phyloP scores from a whole-genome alignment of 2,888 invertebrate genomes.

The Hemicrepidius hirtus region DNA sequence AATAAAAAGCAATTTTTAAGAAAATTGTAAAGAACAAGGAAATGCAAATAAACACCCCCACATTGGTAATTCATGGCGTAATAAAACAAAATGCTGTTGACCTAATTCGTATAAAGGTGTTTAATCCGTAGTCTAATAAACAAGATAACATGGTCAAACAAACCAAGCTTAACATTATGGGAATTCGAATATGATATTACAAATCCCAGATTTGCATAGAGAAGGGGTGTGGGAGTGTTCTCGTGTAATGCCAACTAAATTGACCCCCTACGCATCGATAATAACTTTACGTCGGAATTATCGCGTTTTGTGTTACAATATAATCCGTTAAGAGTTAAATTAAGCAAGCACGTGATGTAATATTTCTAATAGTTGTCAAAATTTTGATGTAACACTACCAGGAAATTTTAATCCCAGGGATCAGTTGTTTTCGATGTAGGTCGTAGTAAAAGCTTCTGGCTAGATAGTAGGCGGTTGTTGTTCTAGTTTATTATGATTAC shows the following conservation, averaged over 20 bases:
- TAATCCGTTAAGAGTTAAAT: slow-evolving; percentile 14
- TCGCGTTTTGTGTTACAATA: not conserved
- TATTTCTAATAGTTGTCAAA: slow-evolving; percentile 20
- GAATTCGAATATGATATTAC: slow-evolving; percentile 9
- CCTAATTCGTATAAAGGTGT: too few relatives aligned
- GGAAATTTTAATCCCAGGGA: slow-evolving; percentile 8
- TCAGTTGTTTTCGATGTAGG: slow-evolving; percentile 13
- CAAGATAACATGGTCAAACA: not conserved
- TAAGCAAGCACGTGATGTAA: slow-evolving; percentile 9
- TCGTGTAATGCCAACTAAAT: slow-evolving; percentile 11
- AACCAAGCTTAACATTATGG: slow-evolving; percentile 5
- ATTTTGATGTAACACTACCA: slow-evolving; percentile 8
- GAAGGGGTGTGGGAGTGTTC: not conserved
- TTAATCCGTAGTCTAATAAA: not conserved
- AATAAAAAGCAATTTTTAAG: too few relatives aligned
- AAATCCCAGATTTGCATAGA: slow-evolving; percentile 28
- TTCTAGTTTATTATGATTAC: not conserved
- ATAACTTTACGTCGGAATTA: slow-evolving; percentile 5
- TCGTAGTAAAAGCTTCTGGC: not conserved
- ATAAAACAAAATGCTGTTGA: too few relatives aligned
- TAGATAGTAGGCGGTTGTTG: not conserved
- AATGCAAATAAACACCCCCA: too few relatives aligned
- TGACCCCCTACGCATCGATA: slow-evolving; percentile 14
- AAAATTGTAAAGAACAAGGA: too few relatives aligned
- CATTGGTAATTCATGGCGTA: too few relatives aligned